Base-by-base conservation (phyloP, 1,140 invertebrate species). In the Penaeus japonicus region DNA sequence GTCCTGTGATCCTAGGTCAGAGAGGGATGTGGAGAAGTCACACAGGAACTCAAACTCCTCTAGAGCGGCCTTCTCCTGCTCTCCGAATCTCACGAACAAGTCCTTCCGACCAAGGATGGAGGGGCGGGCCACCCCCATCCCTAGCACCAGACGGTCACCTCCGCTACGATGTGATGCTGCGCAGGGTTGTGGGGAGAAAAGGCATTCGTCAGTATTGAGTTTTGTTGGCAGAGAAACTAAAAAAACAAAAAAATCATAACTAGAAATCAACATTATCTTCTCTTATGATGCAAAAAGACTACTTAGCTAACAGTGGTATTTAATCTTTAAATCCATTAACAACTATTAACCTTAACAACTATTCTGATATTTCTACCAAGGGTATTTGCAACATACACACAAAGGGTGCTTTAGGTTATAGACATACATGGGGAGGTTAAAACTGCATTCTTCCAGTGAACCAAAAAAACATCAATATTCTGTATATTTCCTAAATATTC, bases 151-250 rank as follows among this genome's bases (percentile, higher is more conserved):
- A 53, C 87, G 73, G 20, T 59, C 82, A 27, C 81, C 81, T 55
- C 82, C 77, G 77, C 59, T 84, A 85, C 87, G 82, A 89, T 84
- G 87, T 79, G 82, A 84, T 89, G 87, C 82, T 89, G 82, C 32
- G n/a, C n/a, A 55, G 75, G 62, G 12, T 59, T n/a, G n/a, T 32
- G 39, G 39, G 53, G 20, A 78, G 22, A 18, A 77, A 55, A 15
- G 47, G 47, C 47, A 47, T 73, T 73, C 35, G n/a, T 27, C 30
- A 73, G 32, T 73, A 73, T 4, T 27, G 20, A 18, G 4, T 27
- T 27, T 30, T 73, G n/a, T 27, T 73, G 27, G 35, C 1, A 73
- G 22, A 30, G 17, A 1, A 73, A 73, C 70, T 18, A 73, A 73
- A 4, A 73, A 1, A 73, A 73, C 70, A 4, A 73, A 73, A 4